Percentiles rank a stretch among this genome's conserved stretches.
Conservation (phyloP, 1,140 invertebrate species). For the Drosophila miranda region DNA sequence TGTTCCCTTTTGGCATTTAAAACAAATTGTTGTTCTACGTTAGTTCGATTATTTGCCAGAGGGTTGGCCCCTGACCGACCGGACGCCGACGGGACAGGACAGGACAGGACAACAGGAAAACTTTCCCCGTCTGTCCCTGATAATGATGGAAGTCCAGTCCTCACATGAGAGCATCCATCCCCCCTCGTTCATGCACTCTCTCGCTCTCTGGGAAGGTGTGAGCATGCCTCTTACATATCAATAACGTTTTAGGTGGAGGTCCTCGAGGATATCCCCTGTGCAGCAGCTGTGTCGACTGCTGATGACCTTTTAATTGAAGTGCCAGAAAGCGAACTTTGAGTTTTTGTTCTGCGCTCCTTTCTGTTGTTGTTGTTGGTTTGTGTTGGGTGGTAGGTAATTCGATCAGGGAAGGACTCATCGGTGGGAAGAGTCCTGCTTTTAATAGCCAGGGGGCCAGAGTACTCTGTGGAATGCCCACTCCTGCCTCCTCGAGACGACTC, state of each 20-base stretch:
- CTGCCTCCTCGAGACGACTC: no score
- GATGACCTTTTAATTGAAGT: conserved; percentile 82
- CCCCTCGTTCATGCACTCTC: not conserved
- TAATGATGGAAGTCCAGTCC: conserved; percentile 68
- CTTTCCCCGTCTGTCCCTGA: conserved; percentile 46
- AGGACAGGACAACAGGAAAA: conserved; percentile 30
- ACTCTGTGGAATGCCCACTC: conserved; percentile 4
- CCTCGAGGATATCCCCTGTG: conserved; percentile 8
- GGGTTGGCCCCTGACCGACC: conserved; percentile 17
- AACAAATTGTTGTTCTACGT: conserved; percentile 77
- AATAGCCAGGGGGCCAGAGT: not conserved
- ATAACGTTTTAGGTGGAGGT: conserved; percentile 64
- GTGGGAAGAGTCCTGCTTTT: not conserved
- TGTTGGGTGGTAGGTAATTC: conserved; percentile 35
- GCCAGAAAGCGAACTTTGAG: conserved; percentile 15
- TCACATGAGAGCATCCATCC: conserved; percentile 42
- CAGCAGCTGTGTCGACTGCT: conserved; percentile 73
- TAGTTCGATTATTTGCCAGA: conserved; percentile 72
- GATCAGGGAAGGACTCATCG: conserved; percentile 8
- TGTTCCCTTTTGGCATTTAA: conserved; percentile 70
- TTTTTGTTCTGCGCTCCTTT: not conserved
- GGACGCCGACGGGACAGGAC: not conserved
- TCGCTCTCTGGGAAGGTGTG: conserved; percentile 49
- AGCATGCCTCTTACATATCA: conserved; percentile 74
- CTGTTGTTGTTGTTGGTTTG: not conserved